These are phyloP conservation scores for Drosophila carrolli DNA, from an alignment of 1,140 invertebrate genomes.

Conservation along the genomic window DNA sequence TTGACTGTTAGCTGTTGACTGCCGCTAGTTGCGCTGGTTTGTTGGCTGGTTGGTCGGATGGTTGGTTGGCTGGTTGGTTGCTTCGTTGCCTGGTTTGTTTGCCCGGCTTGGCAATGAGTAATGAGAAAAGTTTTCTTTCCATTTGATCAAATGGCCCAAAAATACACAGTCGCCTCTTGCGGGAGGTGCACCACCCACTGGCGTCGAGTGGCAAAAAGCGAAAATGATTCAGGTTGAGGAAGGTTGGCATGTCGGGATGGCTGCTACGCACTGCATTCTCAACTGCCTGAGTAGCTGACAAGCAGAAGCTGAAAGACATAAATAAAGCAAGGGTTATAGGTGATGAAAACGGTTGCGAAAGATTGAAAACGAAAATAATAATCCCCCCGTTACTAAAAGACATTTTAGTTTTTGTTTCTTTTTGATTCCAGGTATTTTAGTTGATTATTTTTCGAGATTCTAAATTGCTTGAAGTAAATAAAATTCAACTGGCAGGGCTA, in stretches of 20 bases:
- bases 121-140: constrained; percentile 82
- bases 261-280: constrained; percentile 68
- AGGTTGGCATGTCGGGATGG: constrained; percentile 30
- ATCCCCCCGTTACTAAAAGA: too few relatives aligned
- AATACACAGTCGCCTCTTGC: constrained; percentile 65
- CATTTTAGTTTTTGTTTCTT: too few relatives aligned
- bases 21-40: constrained; percentile 75
- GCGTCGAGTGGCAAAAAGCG: constrained; percentile 21
- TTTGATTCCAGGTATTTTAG: too few relatives aligned
- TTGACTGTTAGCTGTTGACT: constrained; percentile 80
- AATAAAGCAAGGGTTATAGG: constrained; percentile 28
- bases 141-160: constrained; percentile 80
- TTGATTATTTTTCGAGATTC: too few relatives aligned
- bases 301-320: constrained; percentile 25
- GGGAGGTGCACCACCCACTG: constrained; percentile 16
- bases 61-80: constrained; percentile 20
- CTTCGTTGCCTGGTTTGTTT: constrained; percentile 65
- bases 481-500: too few relatives aligned
- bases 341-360: constrained; percentile 16
- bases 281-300: constrained; percentile 46
- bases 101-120: constrained; percentile 76
- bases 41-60: constrained; percentile 46
- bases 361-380: constrained; percentile 21
- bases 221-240: constrained; percentile 24
- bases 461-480: too few relatives aligned